Evolutionary conservation across 2,113 vertebrate species (phyloP), one percentile per base, ranked within the genome.

Genomic region (Psettodes erumei): DNA sequence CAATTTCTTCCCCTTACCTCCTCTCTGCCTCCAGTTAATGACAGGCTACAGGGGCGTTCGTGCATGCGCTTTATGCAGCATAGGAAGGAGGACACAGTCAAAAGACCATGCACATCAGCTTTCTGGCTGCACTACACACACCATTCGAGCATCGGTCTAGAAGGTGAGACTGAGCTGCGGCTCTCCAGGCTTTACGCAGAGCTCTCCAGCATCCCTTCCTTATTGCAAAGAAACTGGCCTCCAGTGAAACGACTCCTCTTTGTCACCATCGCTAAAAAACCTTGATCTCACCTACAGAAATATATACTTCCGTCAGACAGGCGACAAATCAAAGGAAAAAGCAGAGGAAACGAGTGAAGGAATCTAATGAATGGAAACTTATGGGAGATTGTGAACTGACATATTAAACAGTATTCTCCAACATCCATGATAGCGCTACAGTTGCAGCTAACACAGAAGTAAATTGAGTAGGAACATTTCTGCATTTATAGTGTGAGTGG

Each of bases 1-100:
- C 32, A 72, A 35, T 58, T 62, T 51, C 51, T 62, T 69, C 64
- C 12, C 19, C 48, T 64, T 73, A 71, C 51, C 63, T 63, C 62
- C 25, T 78, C 40, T 16, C 45, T 55, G n/a, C 68, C 30, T 65
- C 48, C 35, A 62, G 35, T 67, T 79, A 78, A 82, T 81, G 74
- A 61, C 61, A 61, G 62, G 21, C 48, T 68, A 73, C 4, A 12
- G 5, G 21, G 37, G 25, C 30, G 37, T 67, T 62, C 42, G 32
- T 77, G 21, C 53, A 8, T 48, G 27, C 48, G 55, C 21, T 58
- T 21, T 21, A 40, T 68, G 56, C 25, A 42, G 54, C 47, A 27
- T 10, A 64, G n/a, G 38, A 78, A 65, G 33, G 6, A 72, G 45
- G 33, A 61, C 60, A 58, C 48, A 35, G n/a, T n/a, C 62, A 40